Evolutionary conservation across 2,888 invertebrate genomes (phyloP).

Genomic region (Lasioglossum villosulum): DNA sequence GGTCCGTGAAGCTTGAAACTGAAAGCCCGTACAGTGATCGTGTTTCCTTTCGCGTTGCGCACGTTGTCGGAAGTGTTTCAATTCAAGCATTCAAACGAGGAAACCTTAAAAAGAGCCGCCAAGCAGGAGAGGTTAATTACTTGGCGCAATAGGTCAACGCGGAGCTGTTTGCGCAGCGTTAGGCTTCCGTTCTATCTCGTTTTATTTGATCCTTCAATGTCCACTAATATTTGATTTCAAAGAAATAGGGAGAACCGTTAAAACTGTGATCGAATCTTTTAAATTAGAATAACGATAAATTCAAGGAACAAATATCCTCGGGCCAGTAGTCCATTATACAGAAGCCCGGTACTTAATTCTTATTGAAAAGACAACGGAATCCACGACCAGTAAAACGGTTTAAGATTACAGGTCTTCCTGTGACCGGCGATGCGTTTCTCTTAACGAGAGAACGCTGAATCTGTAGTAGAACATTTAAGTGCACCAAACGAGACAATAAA

Average conservation of each 20-base stretch:
- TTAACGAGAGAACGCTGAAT: constrained; percentile 28
- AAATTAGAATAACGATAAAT: no score
- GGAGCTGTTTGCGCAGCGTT: constrained; percentile 70
- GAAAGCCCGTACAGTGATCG: not conserved
- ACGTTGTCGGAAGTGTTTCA: not conserved
- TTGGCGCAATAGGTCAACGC: constrained; percentile 68
- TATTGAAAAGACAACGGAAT: not conserved
- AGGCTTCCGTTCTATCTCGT: constrained; percentile 70
- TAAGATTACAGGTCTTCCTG: not conserved
- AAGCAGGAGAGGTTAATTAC: constrained; percentile 72
- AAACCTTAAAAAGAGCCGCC: constrained; percentile 60
- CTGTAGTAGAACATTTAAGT: constrained; percentile 51
- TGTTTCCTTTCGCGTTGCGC: not conserved
- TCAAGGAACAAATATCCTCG: not conserved
- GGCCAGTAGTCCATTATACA: not conserved
- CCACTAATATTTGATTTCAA: not conserved
- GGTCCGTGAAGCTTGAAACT: not conserved
- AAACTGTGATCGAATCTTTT: not conserved
- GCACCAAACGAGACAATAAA: constrained; percentile 77
- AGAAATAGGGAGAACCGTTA: not conserved
- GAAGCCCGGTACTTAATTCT: not conserved
- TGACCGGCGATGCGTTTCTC: constrained; percentile 52
- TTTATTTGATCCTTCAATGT: not conserved
- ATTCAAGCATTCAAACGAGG: constrained; percentile 31
- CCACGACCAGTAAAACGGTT: not conserved